phyloP scores from a whole-genome alignment of 2,888 invertebrate species.

The Alcis repandata region DNA sequence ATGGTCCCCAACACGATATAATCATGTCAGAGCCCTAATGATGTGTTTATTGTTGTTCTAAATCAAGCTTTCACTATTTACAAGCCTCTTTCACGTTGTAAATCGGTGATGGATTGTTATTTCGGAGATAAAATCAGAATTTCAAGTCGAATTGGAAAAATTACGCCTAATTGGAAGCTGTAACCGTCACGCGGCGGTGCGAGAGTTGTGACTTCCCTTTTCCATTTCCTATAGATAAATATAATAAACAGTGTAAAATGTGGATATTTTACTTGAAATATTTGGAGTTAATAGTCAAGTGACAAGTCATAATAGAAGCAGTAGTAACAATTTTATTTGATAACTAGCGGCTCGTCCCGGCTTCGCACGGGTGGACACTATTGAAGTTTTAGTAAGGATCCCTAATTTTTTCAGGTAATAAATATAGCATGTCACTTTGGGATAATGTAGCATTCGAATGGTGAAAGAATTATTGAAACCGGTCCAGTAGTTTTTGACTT shows the following conservation, averaged over 20 bases:
- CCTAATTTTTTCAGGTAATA: too few species aligned
- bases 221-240: neutral
- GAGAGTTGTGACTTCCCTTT: neutral
- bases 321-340: too few species aligned
- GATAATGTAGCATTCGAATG: too few species aligned
- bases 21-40: slow-evolving; percentile 36
- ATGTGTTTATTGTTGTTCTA: slow-evolving; percentile 37
- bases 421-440: too few species aligned
- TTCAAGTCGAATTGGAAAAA: slow-evolving; percentile 27
- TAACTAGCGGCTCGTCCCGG: too few species aligned
- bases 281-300: too few species aligned
- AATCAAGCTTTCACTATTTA: slow-evolving; percentile 38
- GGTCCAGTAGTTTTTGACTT: too few species aligned
- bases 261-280: neutral
- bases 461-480: too few species aligned
- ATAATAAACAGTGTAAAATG: neutral
- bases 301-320: too few species aligned
- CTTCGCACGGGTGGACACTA: too few species aligned
- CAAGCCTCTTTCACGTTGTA: slow-evolving; percentile 26
- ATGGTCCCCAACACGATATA: slow-evolving; percentile 32
- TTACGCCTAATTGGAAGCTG: slow-evolving; percentile 31
- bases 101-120: slow-evolving; percentile 31
- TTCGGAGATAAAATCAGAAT: slow-evolving; percentile 21
- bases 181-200: neutral
- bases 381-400: too few species aligned